These are phyloP conservation scores for Dicyrtoma fusca DNA, from an alignment of 2,888 invertebrate genomes.

Conservation along the genomic window DNA sequence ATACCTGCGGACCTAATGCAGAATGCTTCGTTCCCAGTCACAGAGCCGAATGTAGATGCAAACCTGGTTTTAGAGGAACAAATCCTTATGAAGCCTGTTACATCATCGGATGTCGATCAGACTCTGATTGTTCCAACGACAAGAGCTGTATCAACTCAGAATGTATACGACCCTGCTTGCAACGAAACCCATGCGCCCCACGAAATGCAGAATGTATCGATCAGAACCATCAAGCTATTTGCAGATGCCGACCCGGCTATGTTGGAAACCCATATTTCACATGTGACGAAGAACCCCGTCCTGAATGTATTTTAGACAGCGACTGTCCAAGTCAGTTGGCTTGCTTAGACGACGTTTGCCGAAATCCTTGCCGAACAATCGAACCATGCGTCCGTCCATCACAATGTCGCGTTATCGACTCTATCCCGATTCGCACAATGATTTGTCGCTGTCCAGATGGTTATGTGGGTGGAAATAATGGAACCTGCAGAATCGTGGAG, in stretches of 20 bases:
- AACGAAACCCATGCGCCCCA: constrained; percentile 58
- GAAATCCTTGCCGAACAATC: constrained; percentile 77
- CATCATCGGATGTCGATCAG: constrained; percentile 58
- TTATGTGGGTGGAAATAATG: constrained; percentile 77
- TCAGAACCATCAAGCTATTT: constrained; percentile 57
- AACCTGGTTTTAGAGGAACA: constrained; percentile 74
- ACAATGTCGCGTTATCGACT: constrained; percentile 79
- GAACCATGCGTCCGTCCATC: constrained; percentile 80
- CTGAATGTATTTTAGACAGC: constrained; percentile 69
- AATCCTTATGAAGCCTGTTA: constrained; percentile 67
- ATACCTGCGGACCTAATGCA: constrained; percentile 73
- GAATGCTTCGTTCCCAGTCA: constrained; percentile 78
- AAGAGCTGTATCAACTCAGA: constrained; percentile 59
- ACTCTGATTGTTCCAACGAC: constrained; percentile 59
- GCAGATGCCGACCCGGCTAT: constrained; percentile 58
- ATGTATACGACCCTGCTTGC: constrained; percentile 59
- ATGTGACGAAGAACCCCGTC: constrained; percentile 60
- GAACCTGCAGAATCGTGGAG: constrained; percentile 71
- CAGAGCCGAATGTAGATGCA: constrained; percentile 77
- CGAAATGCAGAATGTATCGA: constrained; percentile 59
- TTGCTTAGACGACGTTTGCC: constrained; percentile 79
- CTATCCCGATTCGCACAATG: constrained; percentile 83
- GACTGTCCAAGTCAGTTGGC: constrained; percentile 81
- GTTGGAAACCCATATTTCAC: constrained; percentile 55
- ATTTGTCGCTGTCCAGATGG: constrained; percentile 85